Conservation (phyloP, 2,797 vertebrate species). For the Sebastes minor region DNA sequence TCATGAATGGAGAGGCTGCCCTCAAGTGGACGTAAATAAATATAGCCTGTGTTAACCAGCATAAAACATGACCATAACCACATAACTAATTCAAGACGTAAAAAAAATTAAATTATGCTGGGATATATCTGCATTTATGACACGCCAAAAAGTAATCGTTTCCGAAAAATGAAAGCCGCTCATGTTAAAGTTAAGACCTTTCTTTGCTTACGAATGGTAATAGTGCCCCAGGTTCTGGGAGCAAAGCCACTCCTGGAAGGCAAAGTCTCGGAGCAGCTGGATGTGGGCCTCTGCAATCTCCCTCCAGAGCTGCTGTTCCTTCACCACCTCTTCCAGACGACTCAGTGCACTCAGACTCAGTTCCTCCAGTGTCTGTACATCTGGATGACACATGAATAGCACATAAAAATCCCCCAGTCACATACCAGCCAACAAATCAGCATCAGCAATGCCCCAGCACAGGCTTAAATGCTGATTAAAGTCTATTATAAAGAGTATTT, state of each 20-base stretch:
- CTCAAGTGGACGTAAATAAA: constrained; percentile 67
- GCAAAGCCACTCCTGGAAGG: constrained; percentile 88
- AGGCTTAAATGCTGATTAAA: constrained; percentile 1
- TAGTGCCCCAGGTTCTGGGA: constrained; percentile 86
- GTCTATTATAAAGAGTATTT: constrained; percentile 10
- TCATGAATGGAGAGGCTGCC: constrained; percentile 57
- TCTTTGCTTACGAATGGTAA: constrained; percentile 82
- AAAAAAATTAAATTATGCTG: not conserved
- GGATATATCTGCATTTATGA: not conserved
- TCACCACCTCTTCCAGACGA: constrained; percentile 84
- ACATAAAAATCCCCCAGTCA: constrained; percentile 10
- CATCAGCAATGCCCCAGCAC: not conserved
- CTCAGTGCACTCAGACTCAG: constrained; percentile 83
- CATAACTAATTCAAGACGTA: not conserved
- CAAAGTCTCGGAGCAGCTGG: constrained; percentile 85
- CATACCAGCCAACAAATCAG: constrained; percentile 22
- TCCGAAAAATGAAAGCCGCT: not conserved
- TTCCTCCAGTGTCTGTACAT: constrained; percentile 87
- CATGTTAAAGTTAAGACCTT: constrained; percentile 16
- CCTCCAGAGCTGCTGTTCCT: constrained; percentile 80
- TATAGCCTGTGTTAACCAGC: not conserved
- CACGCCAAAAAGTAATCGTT: constrained; percentile 15
- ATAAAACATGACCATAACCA: not conserved
- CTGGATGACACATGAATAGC: constrained; percentile 66
- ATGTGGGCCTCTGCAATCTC: constrained; percentile 82